Percentiles rank a stretch among this genome's conserved stretches.
These are phyloP conservation scores for Celastrina argiolus DNA, from an alignment of 2,888 invertebrate species.

Conservation along the genomic window DNA sequence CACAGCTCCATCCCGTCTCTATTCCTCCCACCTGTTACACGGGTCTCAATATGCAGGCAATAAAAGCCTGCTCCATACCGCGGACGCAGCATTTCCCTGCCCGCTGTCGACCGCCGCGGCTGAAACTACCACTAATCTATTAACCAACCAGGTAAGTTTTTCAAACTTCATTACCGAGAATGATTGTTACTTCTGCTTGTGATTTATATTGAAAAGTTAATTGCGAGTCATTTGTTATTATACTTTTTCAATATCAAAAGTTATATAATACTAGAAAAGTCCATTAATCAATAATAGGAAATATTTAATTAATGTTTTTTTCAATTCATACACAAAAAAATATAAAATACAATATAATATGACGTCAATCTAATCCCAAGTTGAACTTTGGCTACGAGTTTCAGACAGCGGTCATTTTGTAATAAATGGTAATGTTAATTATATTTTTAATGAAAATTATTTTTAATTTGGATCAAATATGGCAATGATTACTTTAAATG, in stretches of 20 bases:
- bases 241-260: neutral
- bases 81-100: conserved; percentile 10
- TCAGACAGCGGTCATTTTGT: no score
- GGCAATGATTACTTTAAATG: no score
- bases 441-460: no score
- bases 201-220: neutral
- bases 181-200: neutral
- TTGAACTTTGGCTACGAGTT: no score
- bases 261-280: neutral
- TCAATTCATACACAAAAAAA: no score
- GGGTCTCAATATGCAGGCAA: conserved; percentile 19
- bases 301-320: no score
- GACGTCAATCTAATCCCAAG: no score
- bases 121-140: neutral
- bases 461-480: no score
- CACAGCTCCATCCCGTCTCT: neutral
- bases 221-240: neutral
- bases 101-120: neutral
- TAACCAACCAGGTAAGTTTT: neutral
- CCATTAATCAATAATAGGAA: no score
- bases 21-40: conserved; percentile 21
- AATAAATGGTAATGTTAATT: no score
- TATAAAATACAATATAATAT: no score
- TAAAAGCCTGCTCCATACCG: conserved; percentile 12
- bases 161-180: neutral